Evolutionary conservation across 2,113 vertebrate species (phyloP), one percentile per base, ranked within the genome.

Genomic region (Salvelinus sp.): DNA sequence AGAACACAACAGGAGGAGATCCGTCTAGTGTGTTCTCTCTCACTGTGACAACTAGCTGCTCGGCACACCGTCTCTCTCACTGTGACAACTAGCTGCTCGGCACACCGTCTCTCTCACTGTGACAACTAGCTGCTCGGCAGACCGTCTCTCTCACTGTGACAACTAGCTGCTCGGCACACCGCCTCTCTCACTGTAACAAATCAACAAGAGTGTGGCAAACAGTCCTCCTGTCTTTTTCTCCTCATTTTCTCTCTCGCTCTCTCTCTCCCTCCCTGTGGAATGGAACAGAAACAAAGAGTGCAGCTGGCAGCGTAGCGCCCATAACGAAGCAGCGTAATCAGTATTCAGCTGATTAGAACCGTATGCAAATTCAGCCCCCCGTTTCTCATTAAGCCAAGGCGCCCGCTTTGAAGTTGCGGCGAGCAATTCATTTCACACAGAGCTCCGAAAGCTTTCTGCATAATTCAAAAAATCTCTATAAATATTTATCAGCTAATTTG

Each of bases 401-500:
- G 90, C 18, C 4, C 6, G 93, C 94, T 96, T 96, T 96, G 95
- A 96, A 95, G 95, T 95, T 94, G 92, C 66, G 75, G 90, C 76
- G 91, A 95, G 95, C 94, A 94, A 95, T 95, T 96, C 94, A 94
- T 95, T 84, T 95, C 93, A 92, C 91, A 93, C 92, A 93, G 92
- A 91, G 94, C 92, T 94, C 93, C 92, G 93, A 95, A 95, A 96
- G 95, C 93, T 79, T 94, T 93, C 94, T 95, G 95, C 94, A 95
- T 96, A 96, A 96, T 96, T 96, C 93, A 95, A 94, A 54, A 94
- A 88, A 82, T 0, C 33, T 84, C 83, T 92, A 96, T 96, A 95
- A 96, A 96, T 96, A 96, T 96, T 96, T 95, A 96, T 96, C 95
- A 94, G 92, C 81, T 89, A 79, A 96, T 96, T 95, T 95, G 92